A percentile compares a stretch with the other conserved stretches of the same genome.
These are phyloP conservation scores for Butorides virescens DNA, from an alignment of 2,113 vertebrate species.

Conservation along the genomic window DNA sequence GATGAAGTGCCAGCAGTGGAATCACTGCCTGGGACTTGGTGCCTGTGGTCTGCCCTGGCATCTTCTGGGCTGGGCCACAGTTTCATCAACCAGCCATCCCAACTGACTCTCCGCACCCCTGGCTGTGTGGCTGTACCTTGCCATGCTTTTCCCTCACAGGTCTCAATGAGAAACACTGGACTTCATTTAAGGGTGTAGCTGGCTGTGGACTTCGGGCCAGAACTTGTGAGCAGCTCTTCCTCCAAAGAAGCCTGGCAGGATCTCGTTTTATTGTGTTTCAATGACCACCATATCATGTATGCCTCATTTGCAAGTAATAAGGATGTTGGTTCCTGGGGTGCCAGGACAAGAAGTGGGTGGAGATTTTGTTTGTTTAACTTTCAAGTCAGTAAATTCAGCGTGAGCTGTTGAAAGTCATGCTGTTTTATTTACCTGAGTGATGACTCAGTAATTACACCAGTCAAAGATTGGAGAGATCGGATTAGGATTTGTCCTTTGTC, in stretches of 20 bases:
- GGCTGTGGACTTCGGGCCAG: neutral
- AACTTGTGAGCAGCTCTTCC: neutral
- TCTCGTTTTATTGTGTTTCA: neutral
- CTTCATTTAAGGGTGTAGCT: neutral
- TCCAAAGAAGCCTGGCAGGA: neutral
- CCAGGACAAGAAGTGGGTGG: neutral
- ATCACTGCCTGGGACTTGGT: neutral
- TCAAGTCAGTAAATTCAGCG: neutral
- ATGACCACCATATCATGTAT: neutral
- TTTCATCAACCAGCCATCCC: neutral
- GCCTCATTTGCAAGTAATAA: neutral
- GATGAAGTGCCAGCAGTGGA: neutral
- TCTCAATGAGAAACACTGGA: neutral
- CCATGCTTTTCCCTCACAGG: neutral
- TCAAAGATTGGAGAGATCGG: neutral
- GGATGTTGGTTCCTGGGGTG: neutral
- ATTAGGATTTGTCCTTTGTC: neutral
- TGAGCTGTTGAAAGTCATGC: slow-evolving; percentile 17
- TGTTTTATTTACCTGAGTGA: neutral
- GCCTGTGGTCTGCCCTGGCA: neutral
- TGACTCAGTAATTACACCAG: slow-evolving; percentile 2
- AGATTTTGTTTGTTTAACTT: slow-evolving; percentile 41
- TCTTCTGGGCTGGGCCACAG: neutral
- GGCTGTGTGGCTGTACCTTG: neutral
- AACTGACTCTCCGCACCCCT: neutral